phyloP scores from a whole-genome alignment of 2,113 vertebrate species.

The Gallinago media region DNA sequence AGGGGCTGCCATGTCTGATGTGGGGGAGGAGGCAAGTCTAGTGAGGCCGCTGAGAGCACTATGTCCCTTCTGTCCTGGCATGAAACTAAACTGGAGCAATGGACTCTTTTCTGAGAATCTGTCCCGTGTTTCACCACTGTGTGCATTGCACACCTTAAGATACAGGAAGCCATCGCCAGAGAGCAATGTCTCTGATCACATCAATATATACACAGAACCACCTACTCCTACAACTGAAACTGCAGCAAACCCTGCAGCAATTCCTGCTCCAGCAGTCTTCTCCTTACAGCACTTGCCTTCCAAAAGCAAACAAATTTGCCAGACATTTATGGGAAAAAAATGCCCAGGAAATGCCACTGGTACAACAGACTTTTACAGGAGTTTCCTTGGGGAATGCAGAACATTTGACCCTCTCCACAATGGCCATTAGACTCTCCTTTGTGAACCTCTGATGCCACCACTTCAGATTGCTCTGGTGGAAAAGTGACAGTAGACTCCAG shows the following conservation, averaged over 20 bases:
- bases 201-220: background rate
- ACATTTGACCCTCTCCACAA: background rate
- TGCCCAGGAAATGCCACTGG: background rate
- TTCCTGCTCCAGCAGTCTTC: background rate
- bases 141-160: background rate
- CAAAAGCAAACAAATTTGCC: background rate
- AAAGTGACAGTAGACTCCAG: background rate
- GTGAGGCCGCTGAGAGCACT: background rate
- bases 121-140: background rate
- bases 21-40: background rate
- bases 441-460: background rate
- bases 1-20: fast-evolving
- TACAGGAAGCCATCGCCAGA: background rate
- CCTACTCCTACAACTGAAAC: background rate
- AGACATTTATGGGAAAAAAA: background rate
- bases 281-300: background rate
- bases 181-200: background rate
- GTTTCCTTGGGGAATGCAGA: background rate
- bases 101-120: background rate
- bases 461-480: background rate
- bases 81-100: background rate
- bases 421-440: background rate
- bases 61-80: background rate
- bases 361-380: background rate
- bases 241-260: background rate